A percentile compares a stretch with the other conserved stretches of the same genome.
These are phyloP conservation scores for Fragum whitleyi DNA, from an alignment of 2,888 invertebrate genomes.

Conservation along the genomic window DNA sequence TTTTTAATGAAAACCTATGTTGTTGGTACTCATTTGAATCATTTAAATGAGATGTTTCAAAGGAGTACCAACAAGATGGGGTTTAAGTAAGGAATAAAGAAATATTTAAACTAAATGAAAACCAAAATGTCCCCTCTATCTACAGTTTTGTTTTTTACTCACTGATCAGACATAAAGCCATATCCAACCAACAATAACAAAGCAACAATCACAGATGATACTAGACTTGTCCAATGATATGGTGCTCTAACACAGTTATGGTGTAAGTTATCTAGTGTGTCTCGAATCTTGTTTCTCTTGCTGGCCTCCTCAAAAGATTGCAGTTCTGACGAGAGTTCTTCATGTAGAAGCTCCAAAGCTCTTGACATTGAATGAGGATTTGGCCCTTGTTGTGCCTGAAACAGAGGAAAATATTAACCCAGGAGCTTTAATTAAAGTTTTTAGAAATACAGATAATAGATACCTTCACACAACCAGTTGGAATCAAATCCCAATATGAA, in stretches of 20 bases:
- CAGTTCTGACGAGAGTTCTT: conserved; percentile 66
- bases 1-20: too few relatives aligned
- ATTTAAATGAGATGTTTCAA: too few relatives aligned
- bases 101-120: too few relatives aligned
- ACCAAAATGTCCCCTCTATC: too few relatives aligned
- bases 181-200: conserved; percentile 58
- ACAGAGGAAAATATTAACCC: not conserved
- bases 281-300: conserved; percentile 33
- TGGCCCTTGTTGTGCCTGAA: conserved; percentile 3
- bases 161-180: conserved; percentile 60
- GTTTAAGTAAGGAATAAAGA: too few relatives aligned
- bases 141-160: conserved; percentile 22
- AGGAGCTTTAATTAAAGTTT: too few relatives aligned
- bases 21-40: too few relatives aligned
- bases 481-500: too few relatives aligned
- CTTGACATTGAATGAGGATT: conserved; percentile 54
- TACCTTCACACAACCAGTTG: too few relatives aligned
- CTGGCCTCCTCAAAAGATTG: conserved; percentile 43
- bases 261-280: conserved; percentile 53
- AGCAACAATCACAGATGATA: conserved; percentile 49
- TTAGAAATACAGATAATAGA: too few relatives aligned
- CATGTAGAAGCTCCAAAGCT: conserved; percentile 68
- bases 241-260: conserved; percentile 65
- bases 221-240: conserved; percentile 72
- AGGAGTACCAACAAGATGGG: too few relatives aligned